phyloP scores from a whole-genome alignment of 2,797 vertebrate species.

The Microctenopoma lineatum region DNA sequence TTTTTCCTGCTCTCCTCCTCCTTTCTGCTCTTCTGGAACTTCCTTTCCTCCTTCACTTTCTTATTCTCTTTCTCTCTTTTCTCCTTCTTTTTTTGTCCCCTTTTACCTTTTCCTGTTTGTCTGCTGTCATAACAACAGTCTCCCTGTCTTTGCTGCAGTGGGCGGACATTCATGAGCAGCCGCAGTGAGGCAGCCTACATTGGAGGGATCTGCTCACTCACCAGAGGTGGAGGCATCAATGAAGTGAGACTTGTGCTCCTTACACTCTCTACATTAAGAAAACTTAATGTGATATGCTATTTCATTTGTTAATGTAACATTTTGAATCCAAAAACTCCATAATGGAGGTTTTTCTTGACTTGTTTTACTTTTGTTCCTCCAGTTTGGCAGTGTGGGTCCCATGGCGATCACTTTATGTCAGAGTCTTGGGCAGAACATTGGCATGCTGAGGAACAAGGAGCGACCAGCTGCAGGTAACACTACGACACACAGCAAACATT shows the following conservation, averaged over 20 bases:
- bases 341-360: neutral
- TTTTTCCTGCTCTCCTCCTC: no score
- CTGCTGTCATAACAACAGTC: neutral
- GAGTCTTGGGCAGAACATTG: slow-evolving; percentile 96
- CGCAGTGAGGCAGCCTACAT: slow-evolving; percentile 93
- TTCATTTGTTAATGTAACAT: no score
- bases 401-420: slow-evolving; percentile 95
- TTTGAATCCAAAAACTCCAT: neutral
- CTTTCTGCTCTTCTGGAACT: no score
- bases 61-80: neutral
- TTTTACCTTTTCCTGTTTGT: neutral
- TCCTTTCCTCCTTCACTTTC: neutral
- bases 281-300: no score
- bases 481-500: neutral
- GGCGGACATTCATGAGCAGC: slow-evolving; percentile 92
- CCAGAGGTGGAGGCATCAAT: slow-evolving; percentile 90
- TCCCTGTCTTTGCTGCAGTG: slow-evolving; percentile 77
- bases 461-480: slow-evolving; percentile 86
- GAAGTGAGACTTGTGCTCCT: slow-evolving; percentile 83
- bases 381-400: slow-evolving; percentile 92
- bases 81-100: neutral
- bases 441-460: slow-evolving; percentile 97
- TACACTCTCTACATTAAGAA: neutral
- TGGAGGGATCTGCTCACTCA: slow-evolving; percentile 91
- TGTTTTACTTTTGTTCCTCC: slow-evolving; percentile 22